Percentiles rank a stretch among this genome's conserved stretches.
These are phyloP conservation scores for Coendou prehensilis DNA, from an alignment of 2,797 vertebrate species.

Conservation along the genomic window DNA sequence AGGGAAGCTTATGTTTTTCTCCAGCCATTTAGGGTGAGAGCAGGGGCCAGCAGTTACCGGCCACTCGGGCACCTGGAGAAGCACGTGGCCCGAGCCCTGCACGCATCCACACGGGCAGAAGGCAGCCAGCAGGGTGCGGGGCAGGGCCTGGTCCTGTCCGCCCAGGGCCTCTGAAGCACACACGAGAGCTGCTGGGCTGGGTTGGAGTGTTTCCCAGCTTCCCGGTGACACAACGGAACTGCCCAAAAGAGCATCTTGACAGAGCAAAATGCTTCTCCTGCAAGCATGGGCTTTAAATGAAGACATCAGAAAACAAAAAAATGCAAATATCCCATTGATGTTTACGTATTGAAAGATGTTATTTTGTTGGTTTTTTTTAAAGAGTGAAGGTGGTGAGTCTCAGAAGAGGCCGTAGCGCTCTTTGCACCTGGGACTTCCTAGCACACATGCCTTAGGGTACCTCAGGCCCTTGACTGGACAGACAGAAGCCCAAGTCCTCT, in stretches of 20 bases:
- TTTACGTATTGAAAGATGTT: not conserved
- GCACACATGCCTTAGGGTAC: not conserved
- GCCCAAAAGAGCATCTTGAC: not conserved
- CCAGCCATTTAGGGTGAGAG: not conserved
- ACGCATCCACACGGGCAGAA: not conserved
- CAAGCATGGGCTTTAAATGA: not conserved
- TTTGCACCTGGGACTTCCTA: not conserved
- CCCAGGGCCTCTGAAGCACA: not conserved
- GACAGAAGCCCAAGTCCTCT: accelerated
- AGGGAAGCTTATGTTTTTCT: not conserved
- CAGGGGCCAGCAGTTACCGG: not conserved
- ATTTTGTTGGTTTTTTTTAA: not conserved
- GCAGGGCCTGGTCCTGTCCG: too few relatives aligned
- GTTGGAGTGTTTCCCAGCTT: not conserved
- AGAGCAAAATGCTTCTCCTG: not conserved
- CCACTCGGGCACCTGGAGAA: not conserved
- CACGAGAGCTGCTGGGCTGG: not conserved
- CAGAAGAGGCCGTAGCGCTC: not conserved
- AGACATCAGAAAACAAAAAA: not conserved
- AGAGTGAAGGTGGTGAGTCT: not conserved
- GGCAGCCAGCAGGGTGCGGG: accelerated
- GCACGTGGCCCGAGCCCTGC: not conserved
- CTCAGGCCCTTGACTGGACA: not conserved
- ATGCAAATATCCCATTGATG: not conserved
- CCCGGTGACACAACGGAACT: not conserved